A percentile compares a stretch with the other conserved stretches of the same genome.
These are phyloP conservation scores for Eudasyphora cyanicolor DNA, from an alignment of 2,888 invertebrate species.

Conservation along the genomic window DNA sequence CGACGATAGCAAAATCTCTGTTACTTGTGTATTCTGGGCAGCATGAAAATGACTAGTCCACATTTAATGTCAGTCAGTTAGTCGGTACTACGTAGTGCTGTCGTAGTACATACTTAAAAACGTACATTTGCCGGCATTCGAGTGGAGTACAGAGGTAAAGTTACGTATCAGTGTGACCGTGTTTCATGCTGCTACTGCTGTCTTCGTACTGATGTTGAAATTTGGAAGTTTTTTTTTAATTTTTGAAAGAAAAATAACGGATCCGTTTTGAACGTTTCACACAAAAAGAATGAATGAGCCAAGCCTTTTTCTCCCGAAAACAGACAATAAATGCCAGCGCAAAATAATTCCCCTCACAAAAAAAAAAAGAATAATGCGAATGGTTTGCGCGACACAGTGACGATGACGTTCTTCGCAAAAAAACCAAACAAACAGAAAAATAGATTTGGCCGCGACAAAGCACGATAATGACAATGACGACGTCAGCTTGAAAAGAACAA, in stretches of 20 bases:
- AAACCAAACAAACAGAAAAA: conserved; percentile 29
- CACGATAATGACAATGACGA: neutral
- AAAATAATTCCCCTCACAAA: conserved; percentile 13
- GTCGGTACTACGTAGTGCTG: neutral
- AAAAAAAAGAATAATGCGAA: neutral
- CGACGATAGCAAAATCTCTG: neutral
- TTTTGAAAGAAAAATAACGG: neutral
- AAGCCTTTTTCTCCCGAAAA: neutral
- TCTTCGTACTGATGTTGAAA: conserved; percentile 4
- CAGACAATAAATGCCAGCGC: neutral
- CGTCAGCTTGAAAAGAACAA: conserved; percentile 17
- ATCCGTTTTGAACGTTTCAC: neutral
- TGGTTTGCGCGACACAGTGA: neutral
- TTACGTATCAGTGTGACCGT: neutral
- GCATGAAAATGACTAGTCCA: conserved; percentile 19
- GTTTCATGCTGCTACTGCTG: neutral
- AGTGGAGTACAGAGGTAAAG: neutral
- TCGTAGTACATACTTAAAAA: neutral
- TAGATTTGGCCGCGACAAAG: neutral
- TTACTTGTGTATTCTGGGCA: neutral
- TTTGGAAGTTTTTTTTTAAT: neutral
- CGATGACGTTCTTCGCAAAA: neutral
- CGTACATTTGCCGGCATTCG: neutral
- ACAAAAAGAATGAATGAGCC: neutral
- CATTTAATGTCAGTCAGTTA: conserved; percentile 29